Evolutionary conservation across 2,888 invertebrate species (phyloP).

Genomic region (Crossocerus cetratus): DNA sequence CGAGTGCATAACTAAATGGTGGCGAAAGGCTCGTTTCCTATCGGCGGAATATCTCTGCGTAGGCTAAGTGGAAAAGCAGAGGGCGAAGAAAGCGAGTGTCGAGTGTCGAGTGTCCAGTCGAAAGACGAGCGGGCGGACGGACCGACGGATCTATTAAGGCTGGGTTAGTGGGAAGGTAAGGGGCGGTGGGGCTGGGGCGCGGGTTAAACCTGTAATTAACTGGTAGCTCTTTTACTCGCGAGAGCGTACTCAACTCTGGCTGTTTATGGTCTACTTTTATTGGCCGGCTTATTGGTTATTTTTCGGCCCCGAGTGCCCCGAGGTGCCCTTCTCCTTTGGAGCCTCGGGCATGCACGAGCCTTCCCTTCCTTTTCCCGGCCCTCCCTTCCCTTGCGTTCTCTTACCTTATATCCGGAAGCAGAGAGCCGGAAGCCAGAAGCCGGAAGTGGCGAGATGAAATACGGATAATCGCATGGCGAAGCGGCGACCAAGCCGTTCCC

Average conservation of each 20-base stretch:
- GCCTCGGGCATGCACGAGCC: conserved; percentile 32
- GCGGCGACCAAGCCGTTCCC: conserved; percentile 7
- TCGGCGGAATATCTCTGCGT: too few species aligned
- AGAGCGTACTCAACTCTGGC: conserved; percentile 55
- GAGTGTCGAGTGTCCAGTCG: too few species aligned
- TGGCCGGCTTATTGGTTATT: conserved; percentile 76
- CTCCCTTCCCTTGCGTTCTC: too few species aligned
- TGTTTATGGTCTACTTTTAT: conserved; percentile 71
- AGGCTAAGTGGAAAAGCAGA: conserved; percentile 26
- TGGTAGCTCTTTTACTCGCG: conserved; percentile 76
- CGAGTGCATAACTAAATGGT: too few species aligned
- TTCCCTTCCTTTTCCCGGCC: too few species aligned
- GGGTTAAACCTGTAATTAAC: conserved; percentile 76
- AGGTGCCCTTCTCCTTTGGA: conserved; percentile 57
- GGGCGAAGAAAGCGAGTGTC: conserved; percentile 1
- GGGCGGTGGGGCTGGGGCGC: conserved; percentile 25
- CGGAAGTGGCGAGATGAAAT: conserved; percentile 59
- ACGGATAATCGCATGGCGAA: conserved; percentile 15
- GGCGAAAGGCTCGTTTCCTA: too few species aligned
- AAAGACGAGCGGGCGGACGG: conserved; percentile 58
- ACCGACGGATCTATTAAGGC: conserved; percentile 73
- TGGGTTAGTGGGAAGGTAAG: conserved; percentile 56
- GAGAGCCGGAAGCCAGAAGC: too few species aligned
- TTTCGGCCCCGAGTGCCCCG: conserved; percentile 61
- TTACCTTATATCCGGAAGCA: conserved; percentile 58